A percentile compares a stretch with the other conserved stretches of the same genome.
Evolutionary conservation across 2,113 vertebrate species (phyloP).

Genomic region (Bubo bubo): DNA sequence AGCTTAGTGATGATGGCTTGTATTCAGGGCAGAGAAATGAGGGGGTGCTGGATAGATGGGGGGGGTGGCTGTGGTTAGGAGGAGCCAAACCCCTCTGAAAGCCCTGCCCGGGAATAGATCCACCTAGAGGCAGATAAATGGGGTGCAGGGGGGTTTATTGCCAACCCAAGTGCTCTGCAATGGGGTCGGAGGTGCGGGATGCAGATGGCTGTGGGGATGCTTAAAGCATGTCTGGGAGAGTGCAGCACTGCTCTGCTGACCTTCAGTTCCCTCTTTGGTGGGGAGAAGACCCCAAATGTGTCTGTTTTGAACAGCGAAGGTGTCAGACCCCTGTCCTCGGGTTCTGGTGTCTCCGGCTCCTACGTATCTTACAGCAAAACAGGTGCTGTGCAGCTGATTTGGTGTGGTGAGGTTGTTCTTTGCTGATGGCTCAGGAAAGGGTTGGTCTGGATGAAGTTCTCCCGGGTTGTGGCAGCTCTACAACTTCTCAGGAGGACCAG

Average conservation of each 20-base stretch:
- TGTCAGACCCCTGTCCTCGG: not conserved
- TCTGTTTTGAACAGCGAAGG: not conserved
- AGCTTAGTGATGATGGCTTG: not conserved
- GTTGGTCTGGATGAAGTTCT: not conserved
- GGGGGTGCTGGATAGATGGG: not conserved
- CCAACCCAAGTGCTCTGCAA: not conserved
- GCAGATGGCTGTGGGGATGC: not conserved
- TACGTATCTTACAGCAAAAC: accelerated
- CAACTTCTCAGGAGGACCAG: not conserved
- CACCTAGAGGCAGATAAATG: not conserved
- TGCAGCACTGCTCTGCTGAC: not conserved
- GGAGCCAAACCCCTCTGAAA: not conserved
- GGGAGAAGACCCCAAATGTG: not conserved
- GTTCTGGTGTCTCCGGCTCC: not conserved
- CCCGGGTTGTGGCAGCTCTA: not conserved
- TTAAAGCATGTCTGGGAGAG: not conserved
- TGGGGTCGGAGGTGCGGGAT: not conserved
- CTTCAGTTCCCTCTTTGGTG: not conserved
- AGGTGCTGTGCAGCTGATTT: accelerated
- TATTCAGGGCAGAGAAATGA: not conserved
- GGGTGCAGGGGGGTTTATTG: not conserved
- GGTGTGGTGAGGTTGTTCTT: accelerated
- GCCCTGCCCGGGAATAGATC: not conserved
- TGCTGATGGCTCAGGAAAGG: not conserved
- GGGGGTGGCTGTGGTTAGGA: not conserved